A percentile compares a stretch with the other conserved stretches of the same genome.
These are phyloP conservation scores for Lycaena phlaeas DNA, from an alignment of 2,888 invertebrate genomes.

Conservation along the genomic window DNA sequence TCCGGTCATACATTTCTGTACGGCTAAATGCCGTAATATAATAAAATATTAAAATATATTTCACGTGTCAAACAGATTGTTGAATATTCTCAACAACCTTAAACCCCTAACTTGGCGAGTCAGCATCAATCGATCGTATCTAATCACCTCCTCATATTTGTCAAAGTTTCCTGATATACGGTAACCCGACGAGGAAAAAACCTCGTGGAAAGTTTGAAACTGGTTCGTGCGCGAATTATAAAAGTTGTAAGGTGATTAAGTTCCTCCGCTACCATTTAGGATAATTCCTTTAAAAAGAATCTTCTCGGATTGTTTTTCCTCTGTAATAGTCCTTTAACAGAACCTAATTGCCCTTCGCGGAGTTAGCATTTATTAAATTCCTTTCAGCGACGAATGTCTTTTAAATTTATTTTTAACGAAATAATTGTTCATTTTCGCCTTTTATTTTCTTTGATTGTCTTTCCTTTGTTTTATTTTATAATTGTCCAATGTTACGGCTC, in stretches of 20 bases:
- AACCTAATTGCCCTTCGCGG: not conserved
- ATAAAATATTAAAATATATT: too few species aligned
- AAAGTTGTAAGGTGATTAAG: conserved; percentile 11
- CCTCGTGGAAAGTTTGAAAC: conserved; percentile 1
- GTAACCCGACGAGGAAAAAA: not conserved
- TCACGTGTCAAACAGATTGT: too few species aligned
- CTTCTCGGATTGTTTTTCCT: conserved; percentile 4
- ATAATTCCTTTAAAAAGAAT: conserved; percentile 11
- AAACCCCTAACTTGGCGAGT: too few species aligned
- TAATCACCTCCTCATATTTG: conserved; percentile 2
- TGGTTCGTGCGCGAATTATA: conserved; percentile 8
- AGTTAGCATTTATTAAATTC: not conserved
- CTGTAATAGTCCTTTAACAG: conserved; percentile 6
- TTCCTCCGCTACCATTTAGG: conserved; percentile 8
- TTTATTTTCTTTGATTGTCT: not conserved
- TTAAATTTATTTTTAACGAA: conserved; percentile 5
- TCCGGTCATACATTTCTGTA: too few species aligned
- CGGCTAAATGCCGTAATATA: too few species aligned
- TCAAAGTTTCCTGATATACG: conserved; percentile 2
- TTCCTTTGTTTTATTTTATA: not conserved
- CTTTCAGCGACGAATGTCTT: not conserved
- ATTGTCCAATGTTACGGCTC: too few species aligned
- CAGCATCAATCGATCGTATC: too few species aligned
- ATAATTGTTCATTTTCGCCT: not conserved
- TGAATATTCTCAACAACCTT: too few species aligned